Conservation (phyloP, 2,888 invertebrate species). For the Ctena decussata region DNA sequence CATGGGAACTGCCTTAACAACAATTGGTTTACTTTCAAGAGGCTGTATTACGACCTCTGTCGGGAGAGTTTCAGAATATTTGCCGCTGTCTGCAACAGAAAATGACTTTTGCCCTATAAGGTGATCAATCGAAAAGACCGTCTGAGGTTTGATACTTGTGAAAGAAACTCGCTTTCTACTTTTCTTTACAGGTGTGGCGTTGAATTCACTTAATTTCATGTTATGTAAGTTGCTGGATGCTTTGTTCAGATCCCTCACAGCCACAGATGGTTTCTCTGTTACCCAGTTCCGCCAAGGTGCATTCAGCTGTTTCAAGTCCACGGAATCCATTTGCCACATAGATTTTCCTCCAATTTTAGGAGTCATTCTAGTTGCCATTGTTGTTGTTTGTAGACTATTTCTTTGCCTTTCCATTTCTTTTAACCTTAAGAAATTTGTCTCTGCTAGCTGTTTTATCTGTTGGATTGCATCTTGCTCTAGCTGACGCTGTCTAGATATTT, state of each 20-base stretch:
- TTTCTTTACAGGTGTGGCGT: background rate
- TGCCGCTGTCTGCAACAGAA: background rate
- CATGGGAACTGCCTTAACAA: too few relatives aligned
- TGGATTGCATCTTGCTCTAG: conserved; percentile 14
- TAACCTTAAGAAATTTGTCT: background rate
- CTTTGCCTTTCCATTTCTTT: background rate
- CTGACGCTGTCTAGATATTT: too few relatives aligned
- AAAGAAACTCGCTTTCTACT: background rate
- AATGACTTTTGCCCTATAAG: background rate
- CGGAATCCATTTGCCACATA: background rate
- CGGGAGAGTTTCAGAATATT: background rate
- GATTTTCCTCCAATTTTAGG: background rate
- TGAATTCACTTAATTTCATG: background rate
- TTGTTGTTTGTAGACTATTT: background rate
- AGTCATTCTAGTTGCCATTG: background rate
- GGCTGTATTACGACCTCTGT: background rate
- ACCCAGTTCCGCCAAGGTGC: conserved; percentile 10
- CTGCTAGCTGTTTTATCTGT: conserved; percentile 34
- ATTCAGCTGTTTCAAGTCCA: conserved; percentile 8
- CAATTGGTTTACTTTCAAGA: too few relatives aligned
- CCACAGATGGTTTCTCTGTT: background rate
- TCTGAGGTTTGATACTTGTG: background rate
- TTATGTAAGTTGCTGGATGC: background rate
- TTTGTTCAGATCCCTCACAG: background rate
- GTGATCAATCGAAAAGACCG: background rate